Conservation (phyloP, 2,797 vertebrate genomes). For the Tragelaphus eurycerus region DNA sequence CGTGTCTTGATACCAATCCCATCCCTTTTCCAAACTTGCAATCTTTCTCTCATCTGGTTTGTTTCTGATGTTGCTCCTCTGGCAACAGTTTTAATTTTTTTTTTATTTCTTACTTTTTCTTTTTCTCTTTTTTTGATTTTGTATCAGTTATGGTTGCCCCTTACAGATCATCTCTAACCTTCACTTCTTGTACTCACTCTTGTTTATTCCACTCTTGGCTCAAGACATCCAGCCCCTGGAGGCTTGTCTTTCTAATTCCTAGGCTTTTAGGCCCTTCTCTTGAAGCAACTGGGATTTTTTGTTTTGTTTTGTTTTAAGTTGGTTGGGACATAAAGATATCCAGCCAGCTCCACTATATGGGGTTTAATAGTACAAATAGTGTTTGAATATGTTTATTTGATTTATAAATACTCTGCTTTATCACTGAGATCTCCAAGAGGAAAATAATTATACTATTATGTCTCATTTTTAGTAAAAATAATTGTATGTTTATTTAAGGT, state of each 20-base stretch:
- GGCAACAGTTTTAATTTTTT: background rate
- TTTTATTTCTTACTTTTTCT: background rate
- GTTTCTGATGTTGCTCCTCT: background rate
- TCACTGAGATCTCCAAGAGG: background rate
- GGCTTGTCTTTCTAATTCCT: background rate
- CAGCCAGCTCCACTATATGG: background rate
- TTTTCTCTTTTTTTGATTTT: background rate
- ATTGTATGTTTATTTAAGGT: background rate
- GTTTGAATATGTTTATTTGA: background rate
- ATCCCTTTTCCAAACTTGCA: background rate
- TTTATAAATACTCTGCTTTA: background rate
- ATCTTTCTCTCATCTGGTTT: background rate
- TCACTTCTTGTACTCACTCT: background rate
- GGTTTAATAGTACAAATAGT: background rate
- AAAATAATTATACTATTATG: background rate
- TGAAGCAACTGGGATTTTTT: background rate
- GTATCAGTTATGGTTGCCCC: background rate
- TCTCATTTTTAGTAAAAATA: background rate
- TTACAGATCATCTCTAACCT: conserved; percentile 13
- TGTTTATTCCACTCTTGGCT: background rate
- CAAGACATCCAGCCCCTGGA: background rate
- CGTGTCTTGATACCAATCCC: background rate
- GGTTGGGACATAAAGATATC: background rate
- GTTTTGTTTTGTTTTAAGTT: background rate
- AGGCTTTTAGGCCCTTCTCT: background rate